Conservation (phyloP, 2,797 vertebrate genomes). For the Manis javanica region DNA sequence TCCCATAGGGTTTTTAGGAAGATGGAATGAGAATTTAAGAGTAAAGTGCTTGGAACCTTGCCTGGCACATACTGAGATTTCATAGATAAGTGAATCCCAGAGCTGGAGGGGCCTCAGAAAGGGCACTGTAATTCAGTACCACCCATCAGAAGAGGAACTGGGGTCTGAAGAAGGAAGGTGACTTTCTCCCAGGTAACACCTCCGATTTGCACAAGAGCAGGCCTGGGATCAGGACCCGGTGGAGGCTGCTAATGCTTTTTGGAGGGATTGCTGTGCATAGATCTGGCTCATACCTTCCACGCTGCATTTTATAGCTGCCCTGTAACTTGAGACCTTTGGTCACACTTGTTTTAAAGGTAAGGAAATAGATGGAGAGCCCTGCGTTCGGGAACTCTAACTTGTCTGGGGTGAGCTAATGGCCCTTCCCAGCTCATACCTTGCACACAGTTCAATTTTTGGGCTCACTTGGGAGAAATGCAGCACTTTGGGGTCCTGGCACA, state of each 20-base stretch:
- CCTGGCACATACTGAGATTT: not conserved
- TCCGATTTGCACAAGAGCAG: not conserved
- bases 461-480: not conserved
- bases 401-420: no score
- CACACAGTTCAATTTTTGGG: not conserved
- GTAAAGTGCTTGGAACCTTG: not conserved
- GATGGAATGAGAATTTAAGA: not conserved
- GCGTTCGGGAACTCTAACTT: not conserved
- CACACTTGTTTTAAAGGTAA: not conserved
- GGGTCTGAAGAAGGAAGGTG: not conserved
- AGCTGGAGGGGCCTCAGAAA: not conserved
- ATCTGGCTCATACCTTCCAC: not conserved
- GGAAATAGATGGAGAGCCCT: not conserved
- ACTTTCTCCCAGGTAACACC: no score
- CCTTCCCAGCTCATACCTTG: no score
- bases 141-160: not conserved
- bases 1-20: not conserved
- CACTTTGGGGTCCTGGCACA: not conserved
- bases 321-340: not conserved
- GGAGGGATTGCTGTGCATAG: not conserved
- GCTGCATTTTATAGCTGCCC: accelerated
- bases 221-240: accelerated
- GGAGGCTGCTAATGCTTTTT: not conserved
- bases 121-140: not conserved
- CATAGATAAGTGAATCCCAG: not conserved